A percentile compares a stretch with the other conserved stretches of the same genome.
Conservation (phyloP, 37 sponge, comb jelly and placozoan species). For the Haliclona indistincta region DNA sequence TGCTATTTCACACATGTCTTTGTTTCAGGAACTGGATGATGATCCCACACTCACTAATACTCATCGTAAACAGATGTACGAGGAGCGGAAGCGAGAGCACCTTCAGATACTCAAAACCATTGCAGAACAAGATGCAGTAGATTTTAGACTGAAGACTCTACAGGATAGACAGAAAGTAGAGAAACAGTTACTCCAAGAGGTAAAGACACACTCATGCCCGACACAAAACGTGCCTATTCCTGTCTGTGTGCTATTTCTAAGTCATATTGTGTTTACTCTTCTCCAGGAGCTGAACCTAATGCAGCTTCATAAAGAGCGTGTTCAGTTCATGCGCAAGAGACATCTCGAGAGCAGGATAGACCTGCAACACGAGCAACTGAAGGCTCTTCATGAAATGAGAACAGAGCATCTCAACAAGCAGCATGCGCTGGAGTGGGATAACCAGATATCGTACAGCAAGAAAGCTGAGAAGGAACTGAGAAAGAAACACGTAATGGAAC, state of each 20-base stretch:
- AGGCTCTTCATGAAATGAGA: slow-evolving; percentile 84
- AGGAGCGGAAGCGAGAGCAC: slow-evolving; percentile 81
- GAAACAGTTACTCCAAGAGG: slow-evolving; percentile 83
- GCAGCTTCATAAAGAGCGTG: slow-evolving; percentile 90
- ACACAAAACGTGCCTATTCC: not conserved
- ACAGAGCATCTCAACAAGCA: slow-evolving; percentile 84
- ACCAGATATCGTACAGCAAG: slow-evolving; percentile 93
- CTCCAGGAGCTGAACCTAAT: slow-evolving; percentile 83
- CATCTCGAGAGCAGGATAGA: slow-evolving; percentile 80
- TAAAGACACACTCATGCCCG: slow-evolving; percentile 14
- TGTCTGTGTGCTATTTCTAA: no score
- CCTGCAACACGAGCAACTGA: slow-evolving; percentile 85
- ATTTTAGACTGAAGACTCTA: slow-evolving; percentile 65
- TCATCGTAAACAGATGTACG: slow-evolving; percentile 64
- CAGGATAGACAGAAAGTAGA: slow-evolving; percentile 78
- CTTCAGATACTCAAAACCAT: slow-evolving; percentile 67
- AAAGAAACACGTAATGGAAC: slow-evolving; percentile 92
- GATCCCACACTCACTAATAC: slow-evolving; percentile 37
- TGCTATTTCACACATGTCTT: no score
- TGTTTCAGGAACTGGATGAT: slow-evolving; percentile 61
- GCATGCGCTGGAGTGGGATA: slow-evolving; percentile 92
- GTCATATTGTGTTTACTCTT: not conserved
- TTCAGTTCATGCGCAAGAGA: slow-evolving; percentile 77
- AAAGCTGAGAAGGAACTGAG: slow-evolving; percentile 91
- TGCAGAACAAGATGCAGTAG: slow-evolving; percentile 66